Evolutionary conservation across 2,888 invertebrate species (phyloP), one percentile per base, ranked within the genome.

Genomic region (Gibbula magus): DNA sequence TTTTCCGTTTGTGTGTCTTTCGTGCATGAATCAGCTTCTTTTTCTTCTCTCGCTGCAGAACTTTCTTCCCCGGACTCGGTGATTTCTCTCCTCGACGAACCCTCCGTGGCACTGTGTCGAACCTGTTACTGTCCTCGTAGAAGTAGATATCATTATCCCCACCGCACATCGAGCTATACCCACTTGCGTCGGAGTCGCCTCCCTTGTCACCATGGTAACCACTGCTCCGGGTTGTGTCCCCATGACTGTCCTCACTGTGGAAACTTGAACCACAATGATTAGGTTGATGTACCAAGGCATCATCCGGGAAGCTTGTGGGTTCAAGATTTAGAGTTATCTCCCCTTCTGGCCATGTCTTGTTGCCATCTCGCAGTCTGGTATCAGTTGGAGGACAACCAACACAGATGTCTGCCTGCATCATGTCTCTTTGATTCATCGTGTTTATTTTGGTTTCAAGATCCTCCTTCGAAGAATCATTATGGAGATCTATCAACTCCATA

Each of bases 1-100:
- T 66, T 61, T 66, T 61, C 29, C 77, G 29, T 20, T 39, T 32
- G 25, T 77, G 77, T 25, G 77, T 66, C 18, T 77, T 77, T 10
- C 77, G 39, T 18, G 61, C 66, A 45, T 77, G 77, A n/a, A 77
- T n/a, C 16, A 77, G 25, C 22, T 77, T 77, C 66, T 77, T 77
- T 51, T 77, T 77, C 77, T 77, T 77, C 51, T 77, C 77, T 22
- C 51, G n/a, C 39, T 51, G 61, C 7, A 66, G 51, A 66, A 45
- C 32, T 51, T 77, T 77, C 75, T 53, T 75, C 5, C 25, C 29
- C 1, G 77, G 77, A 66, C 52, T 77, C 16, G 25, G 25, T 32
- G 70, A 4, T 16, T 32, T 35, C 70, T 39, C 70, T n/a, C 20
- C 35, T 25, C 61, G 39, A 18, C 45, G 20, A 18, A 35, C 20